A percentile compares a stretch with the other conserved stretches of the same genome.
These are phyloP conservation scores for Vombatus ursinus DNA, from an alignment of 2,113 vertebrate species.

Conservation along the genomic window DNA sequence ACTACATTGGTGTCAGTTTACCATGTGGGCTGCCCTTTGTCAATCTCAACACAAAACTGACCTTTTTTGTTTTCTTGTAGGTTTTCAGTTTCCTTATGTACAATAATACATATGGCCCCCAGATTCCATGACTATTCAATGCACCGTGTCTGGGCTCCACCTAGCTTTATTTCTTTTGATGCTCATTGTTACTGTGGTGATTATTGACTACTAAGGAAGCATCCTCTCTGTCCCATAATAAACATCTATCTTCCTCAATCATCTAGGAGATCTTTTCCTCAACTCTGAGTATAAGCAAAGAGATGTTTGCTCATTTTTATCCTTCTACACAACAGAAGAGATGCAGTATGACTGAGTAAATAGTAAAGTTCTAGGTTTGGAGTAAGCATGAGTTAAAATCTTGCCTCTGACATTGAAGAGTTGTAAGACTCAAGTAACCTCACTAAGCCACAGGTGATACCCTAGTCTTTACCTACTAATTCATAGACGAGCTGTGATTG, in stretches of 20 bases:
- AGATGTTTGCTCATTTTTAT: slow-evolving; percentile 12
- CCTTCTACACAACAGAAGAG: not conserved
- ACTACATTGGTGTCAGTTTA: not conserved
- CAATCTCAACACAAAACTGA: not conserved
- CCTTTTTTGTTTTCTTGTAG: not conserved
- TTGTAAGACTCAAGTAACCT: not conserved
- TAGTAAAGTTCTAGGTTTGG: not conserved
- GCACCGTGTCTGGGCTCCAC: not conserved
- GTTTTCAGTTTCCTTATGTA: not conserved
- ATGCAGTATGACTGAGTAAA: not conserved
- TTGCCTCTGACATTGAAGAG: not conserved
- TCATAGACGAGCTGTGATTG: not conserved
- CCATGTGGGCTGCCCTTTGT: not conserved
- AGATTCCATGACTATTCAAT: not conserved
- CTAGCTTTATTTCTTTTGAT: not conserved
- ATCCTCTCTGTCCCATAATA: not conserved
- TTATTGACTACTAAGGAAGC: too few relatives aligned
- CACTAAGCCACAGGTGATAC: not conserved
- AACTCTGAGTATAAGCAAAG: not conserved
- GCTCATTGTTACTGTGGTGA: not conserved
- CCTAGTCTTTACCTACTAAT: not conserved
- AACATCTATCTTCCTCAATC: not conserved
- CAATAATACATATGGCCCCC: not conserved
- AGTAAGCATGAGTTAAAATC: not conserved
- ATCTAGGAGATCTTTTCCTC: slow-evolving; percentile 1